Base-by-base conservation (phyloP, 2,113 vertebrate genomes). In the Gallinago media region DNA sequence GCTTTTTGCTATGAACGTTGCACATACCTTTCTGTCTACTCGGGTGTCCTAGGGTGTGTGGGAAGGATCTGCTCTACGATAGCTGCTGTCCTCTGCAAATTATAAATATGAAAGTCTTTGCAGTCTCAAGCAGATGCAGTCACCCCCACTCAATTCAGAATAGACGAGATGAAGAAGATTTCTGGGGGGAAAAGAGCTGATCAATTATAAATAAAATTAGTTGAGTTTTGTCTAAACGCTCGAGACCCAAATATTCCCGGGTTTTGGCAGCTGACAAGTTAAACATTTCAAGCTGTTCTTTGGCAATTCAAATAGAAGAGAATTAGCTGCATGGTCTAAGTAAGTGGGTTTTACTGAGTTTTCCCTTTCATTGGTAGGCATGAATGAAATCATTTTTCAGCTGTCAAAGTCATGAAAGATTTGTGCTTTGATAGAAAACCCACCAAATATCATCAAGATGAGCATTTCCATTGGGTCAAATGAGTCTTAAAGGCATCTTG, bases 211-310 rank as follows among this genome's bases (percentile, higher is more conserved):
- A 66, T 84, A 46, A 71, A 77, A 78, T 88, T 38, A 74, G 17
- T 26, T 38, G 50, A 66, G 55, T 67, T 89, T 79, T 31, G 3
- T 59, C 13, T 62, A 40, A 91, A 77, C 0, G 2, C 25, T 62
- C 21, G 67, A 72, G 38, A 81, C 4, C 4, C 38, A 87, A 82
- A 75, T 52, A 72, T 88, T 94, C 44, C 49, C 61, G 81, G 20
- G 32, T 20, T 91, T 93, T 93, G 81, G 71, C 88, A 93, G 71
- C 78, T 75, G 74, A 78, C 34, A 87, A 67, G 47, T 76, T 71
- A 72, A 89, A 81, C 18, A 61, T 56, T 92, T 95, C 88, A 76
- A 81, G 66, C 29, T 40, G 38, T 67, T 91, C 56, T 92, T 81
- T 94, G 84, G 78, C 66, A 92, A 85, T 61, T 75, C 40, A 90